Conservation (phyloP, 2,113 vertebrate genomes). For the Dissostichus mawsoni region DNA sequence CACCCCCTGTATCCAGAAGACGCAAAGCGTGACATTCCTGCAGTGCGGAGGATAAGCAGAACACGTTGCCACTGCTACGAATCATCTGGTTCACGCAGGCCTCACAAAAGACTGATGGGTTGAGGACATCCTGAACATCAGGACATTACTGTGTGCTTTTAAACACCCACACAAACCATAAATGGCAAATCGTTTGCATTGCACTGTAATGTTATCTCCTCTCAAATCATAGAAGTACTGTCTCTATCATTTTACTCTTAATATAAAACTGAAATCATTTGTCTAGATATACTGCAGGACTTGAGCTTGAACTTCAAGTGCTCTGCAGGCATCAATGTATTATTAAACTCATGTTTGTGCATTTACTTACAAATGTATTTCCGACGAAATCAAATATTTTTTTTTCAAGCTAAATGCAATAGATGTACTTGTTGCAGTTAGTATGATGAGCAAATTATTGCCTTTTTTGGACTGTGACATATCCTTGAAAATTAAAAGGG, state of each 20-base stretch:
- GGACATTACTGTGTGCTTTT: constrained; percentile 19
- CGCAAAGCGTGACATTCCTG: constrained; percentile 72
- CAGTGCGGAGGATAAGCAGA: constrained; percentile 72
- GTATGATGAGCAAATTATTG: too few relatives aligned
- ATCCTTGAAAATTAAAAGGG: background rate
- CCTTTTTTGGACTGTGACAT: background rate
- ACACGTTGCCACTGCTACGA: constrained; percentile 42
- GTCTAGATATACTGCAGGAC: background rate
- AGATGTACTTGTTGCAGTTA: too few relatives aligned
- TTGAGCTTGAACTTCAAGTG: constrained; percentile 14
- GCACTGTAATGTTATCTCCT: background rate
- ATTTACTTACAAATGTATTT: background rate
- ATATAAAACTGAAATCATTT: background rate
- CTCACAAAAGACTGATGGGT: constrained; percentile 46
- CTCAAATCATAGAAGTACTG: background rate
- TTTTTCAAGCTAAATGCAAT: too few relatives aligned
- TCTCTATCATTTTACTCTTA: background rate
- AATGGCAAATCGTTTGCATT: constrained; percentile 3
- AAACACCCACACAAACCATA: constrained; percentile 29
- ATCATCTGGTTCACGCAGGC: constrained; percentile 56
- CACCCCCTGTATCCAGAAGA: constrained; percentile 58
- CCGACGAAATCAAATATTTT: too few relatives aligned
- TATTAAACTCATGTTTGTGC: background rate
- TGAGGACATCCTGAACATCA: constrained; percentile 35
- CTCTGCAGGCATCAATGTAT: background rate